Evolutionary conservation across 2,797 vertebrate species (phyloP).

Genomic region (Sebastes cheni): DNA sequence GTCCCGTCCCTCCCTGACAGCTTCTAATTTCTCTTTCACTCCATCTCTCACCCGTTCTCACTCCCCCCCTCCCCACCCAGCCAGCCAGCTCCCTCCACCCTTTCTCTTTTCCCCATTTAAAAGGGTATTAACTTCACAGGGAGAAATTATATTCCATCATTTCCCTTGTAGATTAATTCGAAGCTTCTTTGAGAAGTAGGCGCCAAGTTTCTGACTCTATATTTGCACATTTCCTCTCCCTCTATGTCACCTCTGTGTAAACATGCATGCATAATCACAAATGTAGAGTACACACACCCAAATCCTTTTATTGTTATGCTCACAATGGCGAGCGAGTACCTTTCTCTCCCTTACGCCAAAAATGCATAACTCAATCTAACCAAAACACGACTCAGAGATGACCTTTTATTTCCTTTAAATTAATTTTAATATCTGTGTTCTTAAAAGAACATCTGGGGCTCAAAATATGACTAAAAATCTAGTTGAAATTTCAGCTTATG

Average conservation of each 20-base stretch:
- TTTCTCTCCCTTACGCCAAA: not conserved
- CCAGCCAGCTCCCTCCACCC: not conserved
- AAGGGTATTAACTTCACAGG: constrained; percentile 61
- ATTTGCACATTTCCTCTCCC: constrained; percentile 18
- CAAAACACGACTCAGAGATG: not conserved
- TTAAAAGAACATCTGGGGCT: not conserved
- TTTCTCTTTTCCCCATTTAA: constrained; percentile 23
- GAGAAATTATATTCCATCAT: constrained; percentile 46
- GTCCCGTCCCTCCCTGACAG: constrained; percentile 28
- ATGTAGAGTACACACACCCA: not conserved
- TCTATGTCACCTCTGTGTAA: not conserved
- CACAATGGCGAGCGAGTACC: not conserved
- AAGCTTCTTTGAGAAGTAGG: constrained; percentile 49
- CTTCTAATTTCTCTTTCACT: constrained; percentile 49
- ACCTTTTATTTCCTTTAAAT: not conserved
- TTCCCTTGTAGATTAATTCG: constrained; percentile 48
- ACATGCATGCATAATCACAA: constrained; percentile 2
- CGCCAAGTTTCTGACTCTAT: constrained; percentile 20
- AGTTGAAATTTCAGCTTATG: not conserved
- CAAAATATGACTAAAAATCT: not conserved
- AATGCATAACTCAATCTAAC: not conserved
- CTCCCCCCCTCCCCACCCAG: not conserved
- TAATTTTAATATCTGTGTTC: not conserved
- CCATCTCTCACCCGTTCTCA: constrained; percentile 8
- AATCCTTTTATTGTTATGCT: not conserved